phyloP scores from a whole-genome alignment of 2,888 invertebrate genomes.

The Oscheius sp. region DNA sequence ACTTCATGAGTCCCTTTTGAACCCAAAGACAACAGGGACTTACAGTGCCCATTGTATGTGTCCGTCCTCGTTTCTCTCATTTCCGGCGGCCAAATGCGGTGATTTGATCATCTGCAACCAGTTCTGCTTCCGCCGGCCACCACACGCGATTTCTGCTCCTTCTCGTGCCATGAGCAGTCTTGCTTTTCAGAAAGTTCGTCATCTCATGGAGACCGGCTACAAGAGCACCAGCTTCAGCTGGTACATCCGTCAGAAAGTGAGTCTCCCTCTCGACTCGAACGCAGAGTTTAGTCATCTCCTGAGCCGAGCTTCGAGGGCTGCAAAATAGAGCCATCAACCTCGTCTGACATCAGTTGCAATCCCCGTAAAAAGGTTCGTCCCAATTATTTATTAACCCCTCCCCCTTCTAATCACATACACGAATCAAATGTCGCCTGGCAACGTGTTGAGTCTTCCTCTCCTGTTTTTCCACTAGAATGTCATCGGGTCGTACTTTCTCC shows the following conservation, averaged over 20 bases:
- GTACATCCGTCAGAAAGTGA: constrained; percentile 30
- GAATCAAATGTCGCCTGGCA: background rate
- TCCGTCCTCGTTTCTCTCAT: background rate
- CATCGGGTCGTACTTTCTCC: background rate
- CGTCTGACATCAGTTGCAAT: background rate
- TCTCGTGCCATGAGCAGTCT: background rate
- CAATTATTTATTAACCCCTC: background rate
- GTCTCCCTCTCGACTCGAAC: background rate
- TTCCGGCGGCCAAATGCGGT: constrained; percentile 19
- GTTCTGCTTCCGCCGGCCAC: constrained; percentile 21
- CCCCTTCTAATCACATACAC: background rate
- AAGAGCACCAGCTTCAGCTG: constrained; percentile 16
- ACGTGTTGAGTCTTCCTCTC: background rate
- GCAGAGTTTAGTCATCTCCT: background rate
- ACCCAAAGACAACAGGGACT: too few relatives aligned
- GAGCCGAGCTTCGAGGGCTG: background rate
- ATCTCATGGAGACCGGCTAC: background rate
- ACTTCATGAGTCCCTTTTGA: too few relatives aligned
- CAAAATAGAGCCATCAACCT: constrained; percentile 14
- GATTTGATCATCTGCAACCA: constrained; percentile 28
- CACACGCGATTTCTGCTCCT: constrained; percentile 21
- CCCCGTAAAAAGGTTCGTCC: constrained; percentile 11
- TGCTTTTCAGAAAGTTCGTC: background rate
- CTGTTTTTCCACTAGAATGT: background rate
- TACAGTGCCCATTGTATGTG: too few relatives aligned